These are phyloP conservation scores for Simalia tracyae DNA, from an alignment of 2,797 vertebrate species.

Conservation along the genomic window DNA sequence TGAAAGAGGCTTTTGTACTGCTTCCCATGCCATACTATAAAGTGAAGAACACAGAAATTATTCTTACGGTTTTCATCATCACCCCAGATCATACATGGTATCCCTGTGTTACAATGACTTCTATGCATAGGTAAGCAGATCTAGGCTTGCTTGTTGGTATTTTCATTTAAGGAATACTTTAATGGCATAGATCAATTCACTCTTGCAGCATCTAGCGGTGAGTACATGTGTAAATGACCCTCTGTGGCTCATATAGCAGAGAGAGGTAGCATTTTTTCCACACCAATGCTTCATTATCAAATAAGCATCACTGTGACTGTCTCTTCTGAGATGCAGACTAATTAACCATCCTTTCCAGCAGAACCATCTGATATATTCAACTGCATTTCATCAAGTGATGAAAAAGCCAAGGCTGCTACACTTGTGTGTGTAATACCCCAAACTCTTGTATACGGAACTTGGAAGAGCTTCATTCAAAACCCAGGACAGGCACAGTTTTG, in stretches of 20 bases:
- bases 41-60: conserved; percentile 46
- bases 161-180: not conserved
- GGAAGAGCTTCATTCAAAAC: not conserved
- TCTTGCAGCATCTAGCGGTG: not conserved
- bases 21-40: conserved; percentile 87
- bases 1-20: conserved; percentile 95
- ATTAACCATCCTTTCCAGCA: not conserved
- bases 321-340: not conserved
- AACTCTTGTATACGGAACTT: not conserved
- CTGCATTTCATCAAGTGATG: not conserved
- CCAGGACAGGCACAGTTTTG: not conserved
- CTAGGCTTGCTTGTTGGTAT: not conserved
- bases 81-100: not conserved
- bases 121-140: not conserved
- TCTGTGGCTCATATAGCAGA: not conserved
- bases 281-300: not conserved
- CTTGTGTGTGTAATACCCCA: not conserved
- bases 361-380: not conserved
- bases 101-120: not conserved
- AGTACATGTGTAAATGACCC: not conserved
- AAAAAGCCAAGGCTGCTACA: not conserved
- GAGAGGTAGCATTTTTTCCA: not conserved
- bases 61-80: not conserved
- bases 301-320: not conserved
- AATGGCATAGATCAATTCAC: not conserved